Conservation (phyloP, 2,797 vertebrate genomes). For the Petrocephalus schoutedeni region DNA sequence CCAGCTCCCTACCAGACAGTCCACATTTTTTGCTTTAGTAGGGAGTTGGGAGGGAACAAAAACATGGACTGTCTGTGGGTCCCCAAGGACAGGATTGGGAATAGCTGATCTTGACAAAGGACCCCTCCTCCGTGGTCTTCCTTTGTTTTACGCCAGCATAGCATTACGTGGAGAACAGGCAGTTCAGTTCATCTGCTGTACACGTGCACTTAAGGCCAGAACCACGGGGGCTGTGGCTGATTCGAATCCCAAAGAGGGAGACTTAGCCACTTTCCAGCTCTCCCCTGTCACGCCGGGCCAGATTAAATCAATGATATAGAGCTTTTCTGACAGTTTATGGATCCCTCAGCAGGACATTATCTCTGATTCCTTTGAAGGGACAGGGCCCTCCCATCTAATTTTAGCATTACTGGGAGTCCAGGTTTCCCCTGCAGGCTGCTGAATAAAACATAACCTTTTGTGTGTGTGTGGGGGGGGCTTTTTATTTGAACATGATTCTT, state of each 20-base stretch:
- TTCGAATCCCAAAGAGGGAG: neutral
- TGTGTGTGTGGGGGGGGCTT: neutral
- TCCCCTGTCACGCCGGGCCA: neutral
- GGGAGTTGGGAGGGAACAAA: neutral
- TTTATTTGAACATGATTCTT: conserved; percentile 14
- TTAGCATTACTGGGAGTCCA: conserved; percentile 8
- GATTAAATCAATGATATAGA: conserved; percentile 14
- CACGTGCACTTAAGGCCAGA: neutral
- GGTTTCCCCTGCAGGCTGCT: conserved; percentile 15
- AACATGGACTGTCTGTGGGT: neutral
- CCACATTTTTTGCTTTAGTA: neutral
- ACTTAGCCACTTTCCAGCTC: neutral
- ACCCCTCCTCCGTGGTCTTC: neutral
- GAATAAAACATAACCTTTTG: conserved; percentile 24
- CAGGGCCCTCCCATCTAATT: conserved; percentile 10
- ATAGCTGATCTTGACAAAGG: neutral
- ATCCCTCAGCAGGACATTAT: neutral
- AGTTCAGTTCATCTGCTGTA: neutral
- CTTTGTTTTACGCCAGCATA: neutral
- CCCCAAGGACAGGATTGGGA: neutral
- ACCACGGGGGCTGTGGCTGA: neutral
- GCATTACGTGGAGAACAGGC: neutral
- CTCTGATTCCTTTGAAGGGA: conserved; percentile 4
- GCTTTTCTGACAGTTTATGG: conserved; percentile 16
- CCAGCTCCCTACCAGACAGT: neutral